phyloP scores from a whole-genome alignment of 2,888 invertebrate species.

The Cephus pulcher region DNA sequence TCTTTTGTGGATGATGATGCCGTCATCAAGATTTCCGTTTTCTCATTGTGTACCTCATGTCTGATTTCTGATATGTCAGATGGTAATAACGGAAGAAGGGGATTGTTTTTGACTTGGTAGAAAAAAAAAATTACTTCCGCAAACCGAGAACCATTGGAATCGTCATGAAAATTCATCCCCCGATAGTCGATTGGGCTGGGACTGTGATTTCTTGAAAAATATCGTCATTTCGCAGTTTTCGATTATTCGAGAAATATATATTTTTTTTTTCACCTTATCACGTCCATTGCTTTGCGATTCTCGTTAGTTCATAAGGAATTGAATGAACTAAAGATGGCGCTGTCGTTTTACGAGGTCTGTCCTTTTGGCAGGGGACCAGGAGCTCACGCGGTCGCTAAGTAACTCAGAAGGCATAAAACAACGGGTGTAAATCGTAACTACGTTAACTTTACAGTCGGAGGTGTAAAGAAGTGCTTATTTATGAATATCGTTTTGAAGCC shows the following conservation, averaged over 20 bases:
- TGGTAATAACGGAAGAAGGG: no score
- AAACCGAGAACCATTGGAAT: no score
- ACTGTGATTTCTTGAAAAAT: no score
- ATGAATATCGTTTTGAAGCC: conserved; percentile 29
- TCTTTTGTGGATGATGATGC: conserved; percentile 43
- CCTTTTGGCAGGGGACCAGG: not conserved
- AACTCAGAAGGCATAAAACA: conserved; percentile 4
- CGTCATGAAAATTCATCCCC: no score
- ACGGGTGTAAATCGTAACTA: conserved; percentile 32
- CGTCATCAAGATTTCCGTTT: conserved; percentile 21
- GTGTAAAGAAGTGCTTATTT: conserved; percentile 29
- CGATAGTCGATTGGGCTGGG: no score
- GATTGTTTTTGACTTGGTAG: no score
- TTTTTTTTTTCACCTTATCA: no score
- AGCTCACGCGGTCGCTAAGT: not conserved
- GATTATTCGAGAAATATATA: no score
- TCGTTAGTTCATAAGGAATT: not conserved
- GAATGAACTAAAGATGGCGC: not conserved
- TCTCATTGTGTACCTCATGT: not conserved
- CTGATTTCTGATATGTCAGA: not conserved
- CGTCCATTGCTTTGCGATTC: not conserved
- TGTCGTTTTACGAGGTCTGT: conserved; percentile 7
- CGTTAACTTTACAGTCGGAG: conserved; percentile 35
- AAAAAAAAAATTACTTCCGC: no score
- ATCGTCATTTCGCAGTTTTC: no score